These are phyloP conservation scores for Scyliorhinus canicula DNA, from an alignment of 2,797 vertebrate genomes.

Conservation along the genomic window DNA sequence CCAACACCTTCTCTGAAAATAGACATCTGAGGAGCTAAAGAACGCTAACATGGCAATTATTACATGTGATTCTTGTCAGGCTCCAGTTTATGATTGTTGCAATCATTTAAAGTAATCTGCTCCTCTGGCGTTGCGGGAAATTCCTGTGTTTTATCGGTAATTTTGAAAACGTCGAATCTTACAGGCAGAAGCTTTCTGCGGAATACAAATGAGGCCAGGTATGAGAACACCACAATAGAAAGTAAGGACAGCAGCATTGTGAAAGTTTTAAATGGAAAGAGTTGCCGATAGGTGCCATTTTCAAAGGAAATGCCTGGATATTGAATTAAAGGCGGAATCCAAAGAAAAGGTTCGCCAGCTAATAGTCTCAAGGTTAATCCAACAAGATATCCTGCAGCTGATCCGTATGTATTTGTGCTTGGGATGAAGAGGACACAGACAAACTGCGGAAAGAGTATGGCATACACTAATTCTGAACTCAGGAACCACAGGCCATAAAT, in stretches of 20 bases:
- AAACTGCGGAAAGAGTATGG: constrained; percentile 70
- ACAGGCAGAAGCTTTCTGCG: constrained; percentile 58
- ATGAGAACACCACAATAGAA: constrained; percentile 56
- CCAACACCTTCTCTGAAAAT: not conserved
- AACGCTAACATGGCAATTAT: not conserved
- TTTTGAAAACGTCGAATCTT: constrained; percentile 61
- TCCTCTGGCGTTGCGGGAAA: not conserved
- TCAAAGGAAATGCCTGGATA: constrained; percentile 59
- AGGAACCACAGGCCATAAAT: constrained; percentile 68
- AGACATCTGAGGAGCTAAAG: not conserved
- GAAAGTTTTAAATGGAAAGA: constrained; percentile 67
- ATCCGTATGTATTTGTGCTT: constrained; percentile 64
- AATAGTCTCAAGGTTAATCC: constrained; percentile 55
- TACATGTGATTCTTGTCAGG: not conserved
- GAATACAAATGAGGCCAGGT: constrained; percentile 56
- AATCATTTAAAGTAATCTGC: not conserved
- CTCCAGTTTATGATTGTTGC: not conserved
- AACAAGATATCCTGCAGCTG: constrained; percentile 52
- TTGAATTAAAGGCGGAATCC: constrained; percentile 54
- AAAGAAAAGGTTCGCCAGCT: constrained; percentile 53
- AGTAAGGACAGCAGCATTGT: constrained; percentile 58
- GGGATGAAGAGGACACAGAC: constrained; percentile 67
- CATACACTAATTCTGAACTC: constrained; percentile 67
- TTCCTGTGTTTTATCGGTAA: constrained; percentile 41
- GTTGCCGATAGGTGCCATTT: constrained; percentile 53